A percentile compares a stretch with the other conserved stretches of the same genome.
These are phyloP conservation scores for Ochropacha duplaris DNA, from an alignment of 2,888 invertebrate genomes.

Conservation along the genomic window DNA sequence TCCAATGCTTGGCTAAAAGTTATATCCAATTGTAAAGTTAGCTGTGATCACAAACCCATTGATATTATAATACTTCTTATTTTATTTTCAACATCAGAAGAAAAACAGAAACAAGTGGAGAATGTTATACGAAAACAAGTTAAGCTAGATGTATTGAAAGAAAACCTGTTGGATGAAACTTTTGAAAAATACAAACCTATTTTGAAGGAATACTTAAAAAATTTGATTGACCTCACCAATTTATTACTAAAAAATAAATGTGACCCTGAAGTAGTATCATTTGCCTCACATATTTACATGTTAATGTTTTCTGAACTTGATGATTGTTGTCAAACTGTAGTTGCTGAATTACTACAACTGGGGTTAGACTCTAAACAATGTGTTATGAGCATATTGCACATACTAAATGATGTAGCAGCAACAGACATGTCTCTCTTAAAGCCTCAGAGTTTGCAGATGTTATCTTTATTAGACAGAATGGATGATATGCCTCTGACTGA, in stretches of 20 bases:
- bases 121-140: constrained; percentile 85
- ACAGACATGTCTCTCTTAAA: constrained; percentile 75
- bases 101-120: constrained; percentile 84
- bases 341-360: constrained; percentile 68
- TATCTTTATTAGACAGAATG: constrained; percentile 88
- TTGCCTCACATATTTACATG: constrained; percentile 83
- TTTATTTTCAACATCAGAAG: constrained; percentile 83
- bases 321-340: constrained; percentile 63
- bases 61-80: constrained; percentile 87
- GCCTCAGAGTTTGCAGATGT: constrained; percentile 83
- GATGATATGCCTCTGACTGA: constrained; percentile 88
- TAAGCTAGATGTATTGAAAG: constrained; percentile 82
- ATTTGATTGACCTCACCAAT: constrained; percentile 81
- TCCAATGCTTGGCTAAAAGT: constrained; percentile 83
- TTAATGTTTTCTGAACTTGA: constrained; percentile 72
- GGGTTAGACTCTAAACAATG: constrained; percentile 66
- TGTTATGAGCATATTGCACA: constrained; percentile 58
- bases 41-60: constrained; percentile 84
- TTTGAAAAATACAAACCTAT: constrained; percentile 82
- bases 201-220: constrained; percentile 79
- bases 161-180: constrained; percentile 79
- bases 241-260: constrained; percentile 76
- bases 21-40: constrained; percentile 74
- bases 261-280: constrained; percentile 80
- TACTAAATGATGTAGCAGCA: constrained; percentile 66